Percentiles rank a stretch among this genome's conserved stretches.
Conservation (phyloP, 2,797 vertebrate species). For the Onychomys arenicola region DNA sequence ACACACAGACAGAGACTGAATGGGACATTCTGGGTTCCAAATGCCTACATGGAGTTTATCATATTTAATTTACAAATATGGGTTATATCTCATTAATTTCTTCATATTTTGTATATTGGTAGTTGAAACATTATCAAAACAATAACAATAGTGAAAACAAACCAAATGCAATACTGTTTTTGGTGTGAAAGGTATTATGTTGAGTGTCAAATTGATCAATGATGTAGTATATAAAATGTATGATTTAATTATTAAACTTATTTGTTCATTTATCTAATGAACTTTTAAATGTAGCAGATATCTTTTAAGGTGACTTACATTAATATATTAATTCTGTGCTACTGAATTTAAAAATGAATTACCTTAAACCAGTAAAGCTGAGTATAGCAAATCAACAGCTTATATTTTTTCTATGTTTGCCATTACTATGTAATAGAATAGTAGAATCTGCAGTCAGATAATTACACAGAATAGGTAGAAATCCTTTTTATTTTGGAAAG, state of each 20-base stretch:
- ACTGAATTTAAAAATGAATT: neutral
- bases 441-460: neutral
- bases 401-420: neutral
- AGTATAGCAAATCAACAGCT: neutral
- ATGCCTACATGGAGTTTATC: neutral
- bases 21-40: neutral
- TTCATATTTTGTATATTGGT: conserved; percentile 87
- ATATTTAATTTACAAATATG: neutral
- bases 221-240: conserved; percentile 86
- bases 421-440: neutral
- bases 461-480: neutral
- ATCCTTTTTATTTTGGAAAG: neutral
- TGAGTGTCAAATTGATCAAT: conserved; percentile 89
- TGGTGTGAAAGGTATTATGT: conserved; percentile 88
- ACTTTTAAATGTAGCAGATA: conserved; percentile 87
- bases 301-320: conserved; percentile 87
- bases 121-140: conserved; percentile 67
- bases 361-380: neutral
- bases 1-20: neutral
- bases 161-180: conserved; percentile 88
- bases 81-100: conserved; percentile 79
- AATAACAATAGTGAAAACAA: conserved; percentile 86
- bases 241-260: conserved; percentile 86
- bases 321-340: conserved; percentile 89
- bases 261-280: conserved; percentile 88